Conservation (phyloP, 2,113 vertebrate genomes). For the Rousettus leschenaultii region DNA sequence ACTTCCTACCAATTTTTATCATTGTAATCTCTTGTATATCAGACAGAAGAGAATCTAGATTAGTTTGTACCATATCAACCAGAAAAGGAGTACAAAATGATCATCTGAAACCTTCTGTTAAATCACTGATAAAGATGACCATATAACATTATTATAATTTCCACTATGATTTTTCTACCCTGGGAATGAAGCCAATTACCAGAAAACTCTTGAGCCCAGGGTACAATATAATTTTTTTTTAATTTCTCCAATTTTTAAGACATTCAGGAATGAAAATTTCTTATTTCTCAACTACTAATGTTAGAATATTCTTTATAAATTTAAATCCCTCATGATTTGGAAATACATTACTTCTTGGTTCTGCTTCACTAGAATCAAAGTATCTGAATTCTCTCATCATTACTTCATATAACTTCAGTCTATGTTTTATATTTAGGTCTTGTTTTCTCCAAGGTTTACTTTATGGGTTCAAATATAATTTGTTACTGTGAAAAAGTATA, state of each 20-base stretch:
- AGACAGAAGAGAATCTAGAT: conserved; percentile 12
- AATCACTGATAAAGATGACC: not conserved
- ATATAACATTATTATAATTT: conserved; percentile 1
- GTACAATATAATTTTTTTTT: not conserved
- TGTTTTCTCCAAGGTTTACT: not conserved
- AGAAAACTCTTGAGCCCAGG: conserved; percentile 30
- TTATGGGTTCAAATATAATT: not conserved
- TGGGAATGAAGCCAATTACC: not conserved
- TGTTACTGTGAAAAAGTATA: not conserved
- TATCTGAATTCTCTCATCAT: conserved; percentile 2
- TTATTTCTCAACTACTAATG: conserved; percentile 9
- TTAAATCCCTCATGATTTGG: conserved; percentile 13
- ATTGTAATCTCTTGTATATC: conserved; percentile 13
- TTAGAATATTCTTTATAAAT: conserved; percentile 28
- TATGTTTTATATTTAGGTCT: conserved; percentile 18
- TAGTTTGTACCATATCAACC: not conserved
- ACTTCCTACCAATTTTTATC: not conserved
- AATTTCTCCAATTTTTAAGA: not conserved
- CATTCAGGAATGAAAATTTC: not conserved
- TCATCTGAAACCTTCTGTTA: conserved; percentile 14
- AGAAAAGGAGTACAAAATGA: not conserved
- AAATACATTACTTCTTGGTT: conserved; percentile 37
- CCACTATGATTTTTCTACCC: not conserved
- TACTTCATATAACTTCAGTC: not conserved
- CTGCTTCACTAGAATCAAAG: not conserved